phyloP scores from a whole-genome alignment of 2,797 vertebrate genomes.

The Enteromius unitaeniatus region DNA sequence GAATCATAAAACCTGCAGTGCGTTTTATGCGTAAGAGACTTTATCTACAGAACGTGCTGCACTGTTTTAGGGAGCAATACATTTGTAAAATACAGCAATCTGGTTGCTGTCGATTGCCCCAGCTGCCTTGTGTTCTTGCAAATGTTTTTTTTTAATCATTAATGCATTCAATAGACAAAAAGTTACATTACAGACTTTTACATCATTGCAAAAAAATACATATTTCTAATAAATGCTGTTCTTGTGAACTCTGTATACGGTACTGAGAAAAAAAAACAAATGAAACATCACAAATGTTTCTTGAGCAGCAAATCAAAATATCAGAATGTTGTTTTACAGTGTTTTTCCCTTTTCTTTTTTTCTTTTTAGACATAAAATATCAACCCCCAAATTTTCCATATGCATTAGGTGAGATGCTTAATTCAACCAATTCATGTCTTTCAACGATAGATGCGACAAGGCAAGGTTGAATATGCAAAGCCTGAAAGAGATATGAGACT shows the following conservation, averaged over 20 bases:
- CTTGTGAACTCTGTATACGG: background rate
- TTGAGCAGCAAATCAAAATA: background rate
- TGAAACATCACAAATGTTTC: background rate
- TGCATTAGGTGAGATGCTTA: background rate
- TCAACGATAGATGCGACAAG: background rate
- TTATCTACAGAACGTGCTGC: background rate
- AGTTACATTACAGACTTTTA: background rate
- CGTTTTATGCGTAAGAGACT: constrained; percentile 25
- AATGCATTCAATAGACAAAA: background rate
- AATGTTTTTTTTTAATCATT: background rate
- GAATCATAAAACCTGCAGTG: constrained; percentile 21
- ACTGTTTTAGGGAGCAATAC: constrained; percentile 34
- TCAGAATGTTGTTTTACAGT: background rate
- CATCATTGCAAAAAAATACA: background rate
- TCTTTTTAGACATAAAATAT: background rate
- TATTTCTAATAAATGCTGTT: background rate
- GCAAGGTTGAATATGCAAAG: background rate
- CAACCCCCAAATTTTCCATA: background rate
- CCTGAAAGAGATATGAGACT: background rate
- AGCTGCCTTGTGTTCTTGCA: background rate
- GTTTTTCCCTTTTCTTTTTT: background rate
- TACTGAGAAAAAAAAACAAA: background rate
- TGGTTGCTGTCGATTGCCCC: background rate
- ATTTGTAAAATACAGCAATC: constrained; percentile 37
- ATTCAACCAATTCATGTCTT: background rate